Base-by-base conservation (phyloP, 2,113 vertebrate species). In the Alouatta palliata region DNA sequence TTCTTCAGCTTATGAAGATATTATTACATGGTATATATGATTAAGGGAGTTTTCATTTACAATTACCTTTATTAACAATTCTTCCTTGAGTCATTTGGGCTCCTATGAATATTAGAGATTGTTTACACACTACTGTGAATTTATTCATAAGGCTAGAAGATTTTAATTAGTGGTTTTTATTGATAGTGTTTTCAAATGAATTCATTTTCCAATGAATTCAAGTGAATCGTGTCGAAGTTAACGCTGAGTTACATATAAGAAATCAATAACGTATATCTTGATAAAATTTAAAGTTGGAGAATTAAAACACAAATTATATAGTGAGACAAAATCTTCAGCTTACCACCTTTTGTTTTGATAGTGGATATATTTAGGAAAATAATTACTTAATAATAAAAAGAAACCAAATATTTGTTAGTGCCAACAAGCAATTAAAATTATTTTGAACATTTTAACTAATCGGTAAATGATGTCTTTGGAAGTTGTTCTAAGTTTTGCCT, bases 101-200 rank as follows among this genome's bases (percentile, higher is more conserved):
- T 68, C 1, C 10, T 70, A 5, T 13, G 9, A 82, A 14, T 80
- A 71, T 16, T 45, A 52, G 17, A 75, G 47, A 77, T 96, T 91
- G 25, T 97, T 95, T 95, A 30, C 21, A 14, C 70, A 87, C 10
- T 75, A 25, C 70, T 96, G 23, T 77, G 12, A 76, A 90, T 82
- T 92, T 14, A 87, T 90, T 95, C n/a, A 37, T 68, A 95, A 89
- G 6, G 8, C 32, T 40, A 66, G 6, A 58, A 77, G 11, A n/a
- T 35, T 89, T 92, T 73, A 70, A 30, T 11, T 58, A 79, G 45
- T 56, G 47, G 2, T 30, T 75, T 80, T 45, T 87, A 47, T 32
- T 21, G 6, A 37, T 16, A 64, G 5, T 49, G 27, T 49, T 81
- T 84, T 76, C 84, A 84, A 47, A n/a, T 25, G 1, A 61, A 82